Percentiles rank a stretch among this genome's conserved stretches.
Conservation (phyloP, 1,140 invertebrate genomes). For the Gryon sp. region DNA sequence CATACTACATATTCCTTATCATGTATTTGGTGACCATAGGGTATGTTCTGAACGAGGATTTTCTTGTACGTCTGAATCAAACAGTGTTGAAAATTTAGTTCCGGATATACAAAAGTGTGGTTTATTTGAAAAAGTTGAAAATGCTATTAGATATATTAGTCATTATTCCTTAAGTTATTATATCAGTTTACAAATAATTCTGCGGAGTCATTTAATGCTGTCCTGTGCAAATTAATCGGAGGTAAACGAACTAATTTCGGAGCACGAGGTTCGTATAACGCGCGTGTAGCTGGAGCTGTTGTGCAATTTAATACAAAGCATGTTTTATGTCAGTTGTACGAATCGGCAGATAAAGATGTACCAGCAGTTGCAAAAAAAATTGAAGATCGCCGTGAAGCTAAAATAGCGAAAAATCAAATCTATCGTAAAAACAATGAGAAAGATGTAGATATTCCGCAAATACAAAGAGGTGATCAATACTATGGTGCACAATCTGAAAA, state of each 20-base stretch:
- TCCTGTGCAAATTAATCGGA: slow-evolving; percentile 67
- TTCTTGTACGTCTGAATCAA: too few relatives aligned
- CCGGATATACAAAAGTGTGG: slow-evolving; percentile 35
- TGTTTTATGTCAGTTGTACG: slow-evolving; percentile 14
- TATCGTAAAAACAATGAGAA: slow-evolving; percentile 3
- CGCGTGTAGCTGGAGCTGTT: too few relatives aligned
- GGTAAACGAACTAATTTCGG: slow-evolving; percentile 73
- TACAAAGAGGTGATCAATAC: slow-evolving; percentile 33
- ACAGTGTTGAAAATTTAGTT: too few relatives aligned
- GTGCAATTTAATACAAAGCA: slow-evolving; percentile 64
- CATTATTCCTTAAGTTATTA: slow-evolving; percentile 64
- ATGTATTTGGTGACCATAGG: too few relatives aligned
- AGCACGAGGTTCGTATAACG: slow-evolving; percentile 62
- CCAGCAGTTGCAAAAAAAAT: slow-evolving; percentile 10
- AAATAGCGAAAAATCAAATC: slow-evolving; percentile 9
- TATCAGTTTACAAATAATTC: slow-evolving; percentile 72
- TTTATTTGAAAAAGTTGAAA: slow-evolving; percentile 28
- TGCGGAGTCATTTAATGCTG: slow-evolving; percentile 72
- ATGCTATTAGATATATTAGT: slow-evolving; percentile 33
- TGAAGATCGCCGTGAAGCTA: slow-evolving; percentile 26
- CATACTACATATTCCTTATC: too few relatives aligned
- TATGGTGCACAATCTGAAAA: slow-evolving; percentile 54
- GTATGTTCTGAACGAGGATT: too few relatives aligned
- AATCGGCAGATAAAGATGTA: slow-evolving; percentile 4
- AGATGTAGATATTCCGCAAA: background rate